Evolutionary conservation across 2,797 vertebrate species (phyloP), one percentile per base, ranked within the genome.

Genomic region (Enteromius radiatus): DNA sequence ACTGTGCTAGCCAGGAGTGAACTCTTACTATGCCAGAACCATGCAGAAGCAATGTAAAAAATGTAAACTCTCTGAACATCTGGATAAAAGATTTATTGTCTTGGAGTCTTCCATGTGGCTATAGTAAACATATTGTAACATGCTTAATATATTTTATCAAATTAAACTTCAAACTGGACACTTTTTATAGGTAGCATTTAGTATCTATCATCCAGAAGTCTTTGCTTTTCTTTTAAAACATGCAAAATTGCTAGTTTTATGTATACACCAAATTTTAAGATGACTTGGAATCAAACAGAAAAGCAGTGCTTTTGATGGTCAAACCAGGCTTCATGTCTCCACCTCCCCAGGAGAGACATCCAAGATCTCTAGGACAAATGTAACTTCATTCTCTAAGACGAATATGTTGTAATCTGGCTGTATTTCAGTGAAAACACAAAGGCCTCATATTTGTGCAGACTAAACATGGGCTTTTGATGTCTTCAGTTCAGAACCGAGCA

Each of bases 361-460:
- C 52, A 54, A 49, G 36, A 63, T 56, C 47, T 76, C 47, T 23
- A 23, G 54, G 76, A 78, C 12, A 28, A 68, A 78, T 61, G 65
- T 26, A 52, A 64, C 38, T 71, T 71, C 45, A 64, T 63, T 78
- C 31, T 69, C 64, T 84, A 47, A 59, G 21, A 59, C 75, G 41
- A 11, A 74, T 59, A 65, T 78, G 80, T 65, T 74, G 59, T 78
- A 26, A 64, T 78, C 68, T 85, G 80, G 68, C 76, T 59, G 23
- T 17, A 52, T 36, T 71, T 79, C 76, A 47, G 31, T 59, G 23
- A 61, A 77, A 84, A 76, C 41, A 70, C 21, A 33, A 47, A 65
- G 19, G 31, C 45, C 14, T 56, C 71, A 38, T 15, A 74, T 74
- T 38, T 56, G 7, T 49, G 45, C 28, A 49, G 56, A 69, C 26